Evolutionary conservation across 1,140 invertebrate species (phyloP), one percentile per base, ranked within the genome.

Genomic region (Pachyrhynchus sulphureomaculatus): DNA sequence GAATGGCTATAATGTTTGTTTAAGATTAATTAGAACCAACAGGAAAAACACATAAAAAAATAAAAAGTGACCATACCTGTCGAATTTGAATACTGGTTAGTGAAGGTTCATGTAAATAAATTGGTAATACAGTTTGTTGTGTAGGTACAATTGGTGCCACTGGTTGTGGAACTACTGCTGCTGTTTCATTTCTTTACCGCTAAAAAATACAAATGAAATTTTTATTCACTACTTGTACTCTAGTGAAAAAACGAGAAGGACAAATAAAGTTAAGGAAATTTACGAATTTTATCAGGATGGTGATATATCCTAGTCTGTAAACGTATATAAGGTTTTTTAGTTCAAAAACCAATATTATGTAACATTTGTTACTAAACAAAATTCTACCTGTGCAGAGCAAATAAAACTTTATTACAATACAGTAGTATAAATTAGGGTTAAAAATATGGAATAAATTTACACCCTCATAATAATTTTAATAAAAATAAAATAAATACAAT

Each of bases 21-120:
- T n/a, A n/a, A n/a, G n/a, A n/a, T n/a, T n/a, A n/a, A n/a, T n/a
- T n/a, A n/a, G n/a, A n/a, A n/a, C n/a, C n/a, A n/a, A n/a, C n/a
- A n/a, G n/a, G n/a, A n/a, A n/a, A n/a, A n/a, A n/a, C n/a, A n/a
- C n/a, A n/a, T n/a, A n/a, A n/a, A n/a, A n/a, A n/a, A n/a, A n/a
- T n/a, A n/a, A n/a, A n/a, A n/a, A n/a, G n/a, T n/a, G n/a, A n/a
- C n/a, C n/a, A 21, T 20, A 59, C 57, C 68, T 75, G 72, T 68
- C 70, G 68, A 61, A 75, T 52, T 73, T 76, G 73, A 67, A 75
- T 58, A 51, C 73, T 70, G 24, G 73, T 76, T 67, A 73, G 45
- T 60, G 64, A 69, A 44, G 75, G 73, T 68, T 75, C 73, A 62
- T 69, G 68, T 9, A 72, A 36, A 58, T 66, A 74, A 37, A 66